phyloP scores from a whole-genome alignment of 2,797 vertebrate genomes.

The Rachycentron canadum region DNA sequence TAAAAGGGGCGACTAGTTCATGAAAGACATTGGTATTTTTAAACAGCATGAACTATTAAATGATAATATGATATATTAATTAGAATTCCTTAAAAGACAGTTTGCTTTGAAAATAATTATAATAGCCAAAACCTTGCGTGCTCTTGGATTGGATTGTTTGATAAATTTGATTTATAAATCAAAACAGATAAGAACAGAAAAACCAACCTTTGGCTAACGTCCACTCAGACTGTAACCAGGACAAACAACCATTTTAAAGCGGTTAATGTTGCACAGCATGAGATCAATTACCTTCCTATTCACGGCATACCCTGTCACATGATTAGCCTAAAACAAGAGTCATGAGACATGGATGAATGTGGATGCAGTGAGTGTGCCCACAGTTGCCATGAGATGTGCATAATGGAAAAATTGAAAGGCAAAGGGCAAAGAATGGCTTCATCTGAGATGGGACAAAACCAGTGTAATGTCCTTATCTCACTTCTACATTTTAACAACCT shows the following conservation, averaged over 20 bases:
- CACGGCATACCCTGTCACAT: conserved; percentile 77
- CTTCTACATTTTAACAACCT: neutral
- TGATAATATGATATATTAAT: neutral
- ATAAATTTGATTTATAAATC: conserved; percentile 3
- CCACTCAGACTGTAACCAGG: conserved; percentile 38
- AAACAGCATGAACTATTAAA: neutral
- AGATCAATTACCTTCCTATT: conserved; percentile 83
- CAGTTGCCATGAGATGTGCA: conserved; percentile 60
- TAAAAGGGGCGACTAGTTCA: conserved; percentile 17
- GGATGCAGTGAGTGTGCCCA: conserved; percentile 15
- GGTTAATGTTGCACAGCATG: conserved; percentile 76
- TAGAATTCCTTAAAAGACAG: conserved; percentile 1
- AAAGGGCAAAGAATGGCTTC: neutral
- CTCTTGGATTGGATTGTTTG: neutral
- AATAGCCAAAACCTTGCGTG: too few species aligned
- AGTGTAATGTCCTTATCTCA: neutral
- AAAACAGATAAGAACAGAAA: neutral
- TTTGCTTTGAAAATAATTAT: conserved; percentile 4
- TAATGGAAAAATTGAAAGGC: conserved; percentile 54
- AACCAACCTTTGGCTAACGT: neutral
- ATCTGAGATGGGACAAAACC: neutral
- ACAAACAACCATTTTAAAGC: conserved; percentile 72
- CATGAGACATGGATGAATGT: conserved; percentile 76
- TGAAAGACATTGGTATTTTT: neutral
- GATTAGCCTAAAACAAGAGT: conserved; percentile 79